These are phyloP conservation scores for Lophochroa leadbeateri DNA, from an alignment of 2,113 vertebrate species.

Conservation along the genomic window DNA sequence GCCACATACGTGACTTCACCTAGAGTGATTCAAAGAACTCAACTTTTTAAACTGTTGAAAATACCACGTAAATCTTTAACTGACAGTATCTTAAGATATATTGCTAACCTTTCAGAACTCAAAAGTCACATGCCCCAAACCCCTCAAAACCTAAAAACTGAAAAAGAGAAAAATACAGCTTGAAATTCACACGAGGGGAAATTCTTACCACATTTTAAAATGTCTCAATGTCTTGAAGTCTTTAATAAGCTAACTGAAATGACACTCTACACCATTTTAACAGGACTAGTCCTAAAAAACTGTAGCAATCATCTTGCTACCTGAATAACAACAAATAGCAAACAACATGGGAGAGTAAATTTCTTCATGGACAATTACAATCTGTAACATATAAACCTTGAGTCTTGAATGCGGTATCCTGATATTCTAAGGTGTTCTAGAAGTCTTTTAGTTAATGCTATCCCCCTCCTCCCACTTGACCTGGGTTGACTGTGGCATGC, in stretches of 20 bases:
- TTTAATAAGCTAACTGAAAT: not conserved
- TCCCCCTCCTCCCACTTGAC: not conserved
- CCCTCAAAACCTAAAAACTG: not conserved
- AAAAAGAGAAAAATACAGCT: not conserved
- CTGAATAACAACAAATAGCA: not conserved
- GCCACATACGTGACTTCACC: constrained; percentile 53
- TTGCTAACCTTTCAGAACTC: not conserved
- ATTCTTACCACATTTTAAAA: not conserved
- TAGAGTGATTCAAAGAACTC: constrained; percentile 65
- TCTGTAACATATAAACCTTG: not conserved
- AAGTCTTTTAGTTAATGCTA: not conserved
- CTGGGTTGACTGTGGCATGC: not conserved
- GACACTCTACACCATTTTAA: not conserved
- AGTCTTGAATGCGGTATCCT: not conserved
- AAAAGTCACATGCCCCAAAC: not conserved
- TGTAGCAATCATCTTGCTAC: not conserved
- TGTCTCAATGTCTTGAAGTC: not conserved
- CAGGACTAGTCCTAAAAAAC: not conserved
- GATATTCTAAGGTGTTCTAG: not conserved
- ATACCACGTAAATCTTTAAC: constrained; percentile 61
- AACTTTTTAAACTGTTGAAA: constrained; percentile 69
- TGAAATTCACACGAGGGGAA: not conserved
- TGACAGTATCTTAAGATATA: constrained; percentile 17
- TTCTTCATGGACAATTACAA: not conserved
- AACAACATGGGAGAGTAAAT: not conserved